phyloP scores from a whole-genome alignment of 2,797 vertebrate species.

The Hydrolagus colliei region DNA sequence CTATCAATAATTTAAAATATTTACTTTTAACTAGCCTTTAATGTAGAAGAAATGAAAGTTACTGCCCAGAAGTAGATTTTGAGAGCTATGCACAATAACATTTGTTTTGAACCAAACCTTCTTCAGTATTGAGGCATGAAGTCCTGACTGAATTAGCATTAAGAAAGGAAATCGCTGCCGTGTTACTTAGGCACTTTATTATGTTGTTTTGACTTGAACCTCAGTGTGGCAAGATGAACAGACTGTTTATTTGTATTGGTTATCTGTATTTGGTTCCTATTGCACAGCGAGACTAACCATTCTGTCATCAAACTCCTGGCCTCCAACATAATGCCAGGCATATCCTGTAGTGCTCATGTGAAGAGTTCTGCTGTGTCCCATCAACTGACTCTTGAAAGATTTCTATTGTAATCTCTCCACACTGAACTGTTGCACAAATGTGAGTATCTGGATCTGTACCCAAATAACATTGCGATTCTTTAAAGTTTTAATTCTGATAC shows the following conservation, averaged over 20 bases:
- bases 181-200: background rate
- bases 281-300: background rate
- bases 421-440: slow-evolving; percentile 16
- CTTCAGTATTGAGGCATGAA: background rate
- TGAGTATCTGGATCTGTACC: slow-evolving; percentile 9
- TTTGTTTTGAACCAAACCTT: background rate
- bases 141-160: background rate
- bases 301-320: background rate
- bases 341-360: background rate
- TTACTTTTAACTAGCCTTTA: background rate
- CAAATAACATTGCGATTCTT: background rate
- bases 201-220: background rate
- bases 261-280: slow-evolving; percentile 11
- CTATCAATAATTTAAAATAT: background rate
- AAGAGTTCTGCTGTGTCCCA: background rate
- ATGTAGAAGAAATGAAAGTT: background rate
- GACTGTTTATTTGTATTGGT: background rate
- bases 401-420: slow-evolving; percentile 18
- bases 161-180: background rate
- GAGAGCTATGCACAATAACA: background rate
- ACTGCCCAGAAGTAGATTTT: background rate
- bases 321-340: background rate
- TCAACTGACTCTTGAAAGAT: background rate
- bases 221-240: background rate
- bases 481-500: background rate